Evolutionary conservation across 2,888 invertebrate species (phyloP).

Genomic region (Dasypolia templi): DNA sequence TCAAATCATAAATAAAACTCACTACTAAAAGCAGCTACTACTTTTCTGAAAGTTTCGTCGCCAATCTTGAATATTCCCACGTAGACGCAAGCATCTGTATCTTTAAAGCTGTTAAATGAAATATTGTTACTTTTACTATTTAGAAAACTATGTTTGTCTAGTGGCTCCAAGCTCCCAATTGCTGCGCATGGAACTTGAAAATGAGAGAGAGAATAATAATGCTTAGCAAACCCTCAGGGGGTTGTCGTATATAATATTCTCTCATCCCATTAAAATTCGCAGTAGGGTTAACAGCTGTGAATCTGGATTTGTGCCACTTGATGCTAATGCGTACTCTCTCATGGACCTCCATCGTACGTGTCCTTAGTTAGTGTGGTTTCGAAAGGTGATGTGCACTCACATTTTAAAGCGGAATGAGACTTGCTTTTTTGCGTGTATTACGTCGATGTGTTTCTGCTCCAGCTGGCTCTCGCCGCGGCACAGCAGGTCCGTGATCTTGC

Average conservation of each 20-base stretch:
- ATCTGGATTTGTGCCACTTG: not conserved
- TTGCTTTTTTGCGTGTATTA: slow-evolving; percentile 69
- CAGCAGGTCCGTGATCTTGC: slow-evolving; percentile 74
- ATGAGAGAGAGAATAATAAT: too few relatives aligned
- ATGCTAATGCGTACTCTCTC: not conserved
- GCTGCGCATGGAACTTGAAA: not conserved
- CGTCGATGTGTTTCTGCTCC: slow-evolving; percentile 66
- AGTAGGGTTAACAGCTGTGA: not conserved
- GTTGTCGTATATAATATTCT: not conserved
- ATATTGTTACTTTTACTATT: not conserved
- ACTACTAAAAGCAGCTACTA: not conserved
- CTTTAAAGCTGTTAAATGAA: not conserved
- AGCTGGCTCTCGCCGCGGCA: slow-evolving; percentile 77
- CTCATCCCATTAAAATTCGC: not conserved
- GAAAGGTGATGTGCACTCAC: slow-evolving; percentile 60
- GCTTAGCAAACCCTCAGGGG: too few relatives aligned
- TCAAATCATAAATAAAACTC: not conserved
- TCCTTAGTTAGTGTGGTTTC: too few relatives aligned
- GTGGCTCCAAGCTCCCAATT: not conserved
- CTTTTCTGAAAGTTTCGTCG: not conserved
- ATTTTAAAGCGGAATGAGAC: slow-evolving; percentile 74
- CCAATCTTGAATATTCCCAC: not conserved
- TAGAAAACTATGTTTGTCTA: not conserved
- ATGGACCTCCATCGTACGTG: not conserved
- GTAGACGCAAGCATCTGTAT: not conserved